phyloP scores from a whole-genome alignment of 2,113 vertebrate species.

The Seriola quinqueradiata region DNA sequence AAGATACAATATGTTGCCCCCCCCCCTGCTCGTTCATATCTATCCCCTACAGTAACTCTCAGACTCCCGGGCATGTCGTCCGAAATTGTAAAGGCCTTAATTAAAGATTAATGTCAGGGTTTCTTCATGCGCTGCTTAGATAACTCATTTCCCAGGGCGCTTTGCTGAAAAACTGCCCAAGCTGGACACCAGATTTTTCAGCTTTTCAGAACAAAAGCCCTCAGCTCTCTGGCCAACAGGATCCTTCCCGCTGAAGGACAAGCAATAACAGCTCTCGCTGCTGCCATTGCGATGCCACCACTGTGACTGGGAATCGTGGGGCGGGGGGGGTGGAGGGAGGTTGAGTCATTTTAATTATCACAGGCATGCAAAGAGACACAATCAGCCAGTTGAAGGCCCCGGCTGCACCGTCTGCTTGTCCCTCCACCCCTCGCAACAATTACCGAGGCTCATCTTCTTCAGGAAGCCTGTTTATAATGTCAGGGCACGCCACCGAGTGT shows the following conservation, averaged over 20 bases:
- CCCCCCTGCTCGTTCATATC: slow-evolving; percentile 48
- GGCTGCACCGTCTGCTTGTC: slow-evolving; percentile 29
- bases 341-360: slow-evolving; percentile 76
- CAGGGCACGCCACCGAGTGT: slow-evolving; percentile 41
- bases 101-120: slow-evolving; percentile 84
- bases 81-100: slow-evolving; percentile 77
- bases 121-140: slow-evolving; percentile 71
- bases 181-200: slow-evolving; percentile 61
- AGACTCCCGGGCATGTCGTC: slow-evolving; percentile 59
- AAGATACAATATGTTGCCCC: slow-evolving; percentile 33
- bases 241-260: slow-evolving; percentile 66
- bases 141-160: slow-evolving; percentile 75
- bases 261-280: slow-evolving; percentile 52
- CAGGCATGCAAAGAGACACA: slow-evolving; percentile 68
- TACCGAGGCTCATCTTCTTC: slow-evolving; percentile 48
- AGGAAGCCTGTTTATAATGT: slow-evolving; percentile 59
- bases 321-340: neutral
- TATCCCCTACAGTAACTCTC: slow-evolving; percentile 53
- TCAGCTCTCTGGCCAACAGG: slow-evolving; percentile 53
- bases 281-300: slow-evolving; percentile 38
- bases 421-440: slow-evolving; percentile 56
- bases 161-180: slow-evolving; percentile 61
- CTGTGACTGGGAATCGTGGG: slow-evolving; percentile 24
- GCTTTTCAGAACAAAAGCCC: slow-evolving; percentile 60
- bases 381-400: slow-evolving; percentile 50